phyloP scores from a whole-genome alignment of 2,113 vertebrate species.

The Rhegmatorhina hoffmannsi region DNA sequence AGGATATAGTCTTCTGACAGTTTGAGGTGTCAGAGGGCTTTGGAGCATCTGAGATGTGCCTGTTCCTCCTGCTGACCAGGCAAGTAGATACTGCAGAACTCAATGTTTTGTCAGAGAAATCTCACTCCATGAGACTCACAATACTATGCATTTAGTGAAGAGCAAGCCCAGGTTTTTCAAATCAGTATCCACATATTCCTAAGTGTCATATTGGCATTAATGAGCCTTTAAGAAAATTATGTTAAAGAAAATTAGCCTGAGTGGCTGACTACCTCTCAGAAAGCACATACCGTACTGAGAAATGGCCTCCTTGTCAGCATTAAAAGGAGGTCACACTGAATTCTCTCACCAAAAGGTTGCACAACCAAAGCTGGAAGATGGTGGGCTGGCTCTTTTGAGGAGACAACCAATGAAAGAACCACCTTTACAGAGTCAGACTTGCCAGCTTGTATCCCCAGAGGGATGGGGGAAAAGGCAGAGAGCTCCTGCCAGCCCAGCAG shows the following conservation, averaged over 20 bases:
- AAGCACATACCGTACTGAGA: accelerated
- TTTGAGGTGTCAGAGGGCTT: neutral
- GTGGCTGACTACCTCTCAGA: neutral
- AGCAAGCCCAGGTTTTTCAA: neutral
- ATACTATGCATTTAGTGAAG: neutral
- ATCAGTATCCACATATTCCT: neutral
- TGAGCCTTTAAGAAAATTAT: neutral
- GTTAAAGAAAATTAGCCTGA: neutral
- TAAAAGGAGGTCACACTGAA: neutral
- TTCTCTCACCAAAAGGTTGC: neutral
- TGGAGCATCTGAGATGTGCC: neutral
- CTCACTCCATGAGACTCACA: neutral
- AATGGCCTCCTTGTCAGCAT: neutral
- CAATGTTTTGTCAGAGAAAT: neutral
- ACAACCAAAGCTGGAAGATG: neutral
- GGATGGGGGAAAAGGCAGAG: neutral
- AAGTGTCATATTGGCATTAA: neutral
- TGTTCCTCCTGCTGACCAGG: neutral
- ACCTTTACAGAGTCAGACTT: neutral
- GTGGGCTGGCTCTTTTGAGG: neutral
- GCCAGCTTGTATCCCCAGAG: neutral
- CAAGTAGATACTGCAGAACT: neutral
- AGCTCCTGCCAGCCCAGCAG: neutral
- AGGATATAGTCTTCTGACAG: neutral
- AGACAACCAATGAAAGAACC: neutral